Evolutionary conservation across 2,113 vertebrate genomes (phyloP), one percentile per base, ranked within the genome.

Genomic region (Irena cyanogastra): DNA sequence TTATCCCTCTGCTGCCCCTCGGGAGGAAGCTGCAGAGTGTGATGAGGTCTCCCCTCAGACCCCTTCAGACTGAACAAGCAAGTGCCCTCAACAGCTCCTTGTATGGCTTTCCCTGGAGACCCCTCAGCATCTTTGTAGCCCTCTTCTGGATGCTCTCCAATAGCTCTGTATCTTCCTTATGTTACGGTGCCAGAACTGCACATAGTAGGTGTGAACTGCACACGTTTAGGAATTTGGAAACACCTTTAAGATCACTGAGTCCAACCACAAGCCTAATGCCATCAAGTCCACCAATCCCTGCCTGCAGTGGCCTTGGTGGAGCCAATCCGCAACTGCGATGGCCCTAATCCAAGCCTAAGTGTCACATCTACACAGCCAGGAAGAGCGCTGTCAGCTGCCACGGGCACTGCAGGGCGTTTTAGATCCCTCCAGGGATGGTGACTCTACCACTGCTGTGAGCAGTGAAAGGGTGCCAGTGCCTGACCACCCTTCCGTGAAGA

Each of bases 321-420:
- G 35, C 31, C 44, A 50, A 9, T 57, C 42, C 1, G 0, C 50
- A 75, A 49, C 8, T 2, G 1, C 1, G 8, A 20, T 7, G 31
- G 35, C 42, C 42, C 52, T 54, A 72, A 31, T 39, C 37, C 42
- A 45, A n/a, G 78, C 20, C 14, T 3, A 28, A 33, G 54, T 6
- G 6, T 42, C 60, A 16, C 37, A 27, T 26, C 53, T 20, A 26
- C 22, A 4, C 5, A 85, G 44, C 42, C 20, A 21, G 24, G 8
- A 30, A 57, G 37, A 57, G 52, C 42, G 11, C 23, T n/a, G n/a
- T 11, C n/a, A 56, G 50, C 30, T 65, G 30, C n/a, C 60, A 49
- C 1, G 2, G 13, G 42, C 52, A 30, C 41, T 57, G 26, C 16
- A 2, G 0, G 6, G 3, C 16, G 60, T 56, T 45, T 47, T 30